phyloP scores from a whole-genome alignment of 2,797 vertebrate species.

The Centropyge bicolor region DNA sequence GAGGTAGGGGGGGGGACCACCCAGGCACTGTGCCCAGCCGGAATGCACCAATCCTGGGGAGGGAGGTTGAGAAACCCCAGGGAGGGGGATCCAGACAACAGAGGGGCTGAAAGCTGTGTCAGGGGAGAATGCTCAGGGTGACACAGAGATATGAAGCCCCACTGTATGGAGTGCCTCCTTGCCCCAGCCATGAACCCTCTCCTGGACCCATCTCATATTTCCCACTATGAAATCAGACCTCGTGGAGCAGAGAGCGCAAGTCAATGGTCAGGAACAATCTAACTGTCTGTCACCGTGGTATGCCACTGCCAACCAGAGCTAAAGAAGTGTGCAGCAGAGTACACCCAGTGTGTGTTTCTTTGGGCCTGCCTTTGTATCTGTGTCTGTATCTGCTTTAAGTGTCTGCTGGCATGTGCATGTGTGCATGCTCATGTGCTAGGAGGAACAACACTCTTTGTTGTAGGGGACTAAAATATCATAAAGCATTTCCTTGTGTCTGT shows the following conservation, averaged over 20 bases:
- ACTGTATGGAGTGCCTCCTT: slow-evolving; percentile 81
- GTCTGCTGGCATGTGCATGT: slow-evolving; percentile 54
- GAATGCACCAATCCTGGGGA: slow-evolving; percentile 79
- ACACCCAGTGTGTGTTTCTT: slow-evolving; percentile 56
- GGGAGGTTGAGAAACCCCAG: slow-evolving; percentile 61
- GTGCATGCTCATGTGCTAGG: slow-evolving; percentile 42
- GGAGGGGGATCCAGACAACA: slow-evolving; percentile 64
- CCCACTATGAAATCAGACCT: slow-evolving; percentile 87
- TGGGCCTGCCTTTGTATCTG: slow-evolving; percentile 56
- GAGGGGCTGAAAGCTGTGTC: slow-evolving; percentile 80
- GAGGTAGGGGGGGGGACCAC: slow-evolving; percentile 79
- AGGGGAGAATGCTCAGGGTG: slow-evolving; percentile 83
- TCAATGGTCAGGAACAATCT: slow-evolving; percentile 88
- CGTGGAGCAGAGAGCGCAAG: slow-evolving; percentile 80
- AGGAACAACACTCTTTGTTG: slow-evolving; percentile 58
- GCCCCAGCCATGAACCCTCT: slow-evolving; percentile 84
- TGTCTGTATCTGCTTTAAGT: slow-evolving; percentile 61
- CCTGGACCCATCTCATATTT: slow-evolving; percentile 82
- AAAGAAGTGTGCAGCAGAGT: slow-evolving; percentile 67
- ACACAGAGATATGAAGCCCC: slow-evolving; percentile 82
- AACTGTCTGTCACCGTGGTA: slow-evolving; percentile 83
- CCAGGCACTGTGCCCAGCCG: slow-evolving; percentile 80
- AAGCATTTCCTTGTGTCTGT: slow-evolving; percentile 58
- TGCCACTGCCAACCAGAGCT: slow-evolving; percentile 73
- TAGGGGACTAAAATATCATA: slow-evolving; percentile 30